A percentile compares a stretch with the other conserved stretches of the same genome.
Conservation (phyloP, 2,113 vertebrate species). For the Myiozetetes cayanensis region DNA sequence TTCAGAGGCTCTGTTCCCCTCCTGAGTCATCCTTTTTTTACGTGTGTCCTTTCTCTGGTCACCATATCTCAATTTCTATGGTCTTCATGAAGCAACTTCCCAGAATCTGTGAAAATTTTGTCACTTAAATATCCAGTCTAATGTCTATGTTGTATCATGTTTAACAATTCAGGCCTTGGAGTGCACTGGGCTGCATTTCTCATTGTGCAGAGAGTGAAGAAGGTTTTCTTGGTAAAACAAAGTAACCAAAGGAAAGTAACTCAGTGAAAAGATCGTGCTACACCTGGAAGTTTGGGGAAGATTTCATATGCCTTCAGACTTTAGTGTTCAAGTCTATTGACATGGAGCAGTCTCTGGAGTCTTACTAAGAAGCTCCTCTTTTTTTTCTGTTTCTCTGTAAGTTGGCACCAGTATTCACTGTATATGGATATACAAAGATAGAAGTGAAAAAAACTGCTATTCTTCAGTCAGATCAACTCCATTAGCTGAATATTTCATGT, state of each 20-base stretch:
- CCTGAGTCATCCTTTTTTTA: neutral
- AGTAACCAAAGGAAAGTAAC: neutral
- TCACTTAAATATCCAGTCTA: neutral
- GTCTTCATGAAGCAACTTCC: neutral
- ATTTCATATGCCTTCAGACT: neutral
- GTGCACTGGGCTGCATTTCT: neutral
- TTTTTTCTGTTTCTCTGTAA: neutral
- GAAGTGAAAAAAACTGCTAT: neutral
- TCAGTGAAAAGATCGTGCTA: neutral
- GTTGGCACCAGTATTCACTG: neutral
- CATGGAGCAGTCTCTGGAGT: neutral
- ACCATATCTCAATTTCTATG: neutral
- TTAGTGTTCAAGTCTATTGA: neutral
- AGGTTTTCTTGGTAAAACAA: neutral
- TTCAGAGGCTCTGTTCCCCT: neutral
- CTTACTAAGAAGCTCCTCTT: neutral
- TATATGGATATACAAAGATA: neutral
- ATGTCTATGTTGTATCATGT: neutral
- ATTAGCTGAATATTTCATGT: neutral
- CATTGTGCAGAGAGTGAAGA: neutral
- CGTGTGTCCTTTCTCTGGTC: neutral
- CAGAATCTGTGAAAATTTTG: neutral
- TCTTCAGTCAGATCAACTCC: neutral
- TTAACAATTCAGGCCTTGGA: neutral
- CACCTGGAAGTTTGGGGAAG: neutral